phyloP scores from a whole-genome alignment of 2,888 invertebrate species.

The Dicroscelio sp. region DNA sequence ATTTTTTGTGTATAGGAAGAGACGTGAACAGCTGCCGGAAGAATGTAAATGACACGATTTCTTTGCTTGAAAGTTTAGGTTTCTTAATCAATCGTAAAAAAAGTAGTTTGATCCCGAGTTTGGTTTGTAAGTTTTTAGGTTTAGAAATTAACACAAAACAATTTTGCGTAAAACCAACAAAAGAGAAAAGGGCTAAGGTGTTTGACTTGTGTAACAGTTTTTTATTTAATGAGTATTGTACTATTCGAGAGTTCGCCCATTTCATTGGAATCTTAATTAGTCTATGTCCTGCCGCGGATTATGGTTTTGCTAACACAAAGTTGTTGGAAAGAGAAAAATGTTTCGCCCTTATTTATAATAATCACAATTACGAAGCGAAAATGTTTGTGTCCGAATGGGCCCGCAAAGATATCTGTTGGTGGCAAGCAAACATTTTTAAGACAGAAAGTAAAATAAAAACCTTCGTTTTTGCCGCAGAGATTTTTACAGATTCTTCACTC shows the following conservation, averaged over 20 bases:
- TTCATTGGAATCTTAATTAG: neutral
- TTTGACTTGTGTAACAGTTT: slow-evolving; percentile 4
- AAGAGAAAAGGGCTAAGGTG: slow-evolving; percentile 8
- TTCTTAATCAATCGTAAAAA: slow-evolving; percentile 51
- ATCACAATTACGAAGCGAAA: slow-evolving; percentile 42
- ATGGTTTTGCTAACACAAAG: slow-evolving; percentile 19
- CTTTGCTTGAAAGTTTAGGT: slow-evolving; percentile 31
- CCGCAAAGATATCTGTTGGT: slow-evolving; percentile 45
- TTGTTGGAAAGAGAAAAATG: slow-evolving; percentile 24
- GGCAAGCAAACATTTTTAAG: slow-evolving; percentile 50
- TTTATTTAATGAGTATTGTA: slow-evolving; percentile 32
- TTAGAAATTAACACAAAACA: slow-evolving; percentile 13
- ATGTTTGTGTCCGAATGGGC: slow-evolving; percentile 8
- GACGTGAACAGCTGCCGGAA: neutral
- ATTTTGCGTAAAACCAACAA: slow-evolving; percentile 8
- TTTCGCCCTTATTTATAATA: slow-evolving; percentile 35
- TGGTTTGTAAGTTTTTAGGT: slow-evolving; percentile 33
- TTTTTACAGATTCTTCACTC: slow-evolving; percentile 67
- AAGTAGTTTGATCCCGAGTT: neutral
- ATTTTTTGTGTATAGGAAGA: slow-evolving; percentile 23
- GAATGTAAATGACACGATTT: slow-evolving; percentile 7
- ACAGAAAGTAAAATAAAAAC: slow-evolving; percentile 50
- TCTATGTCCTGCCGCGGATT: neutral
- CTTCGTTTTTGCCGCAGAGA: slow-evolving; percentile 37
- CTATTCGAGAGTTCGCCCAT: neutral